Evolutionary conservation across 2,113 vertebrate genomes (phyloP), one percentile per base, ranked within the genome.

Genomic region (Myotis lucifugus): DNA sequence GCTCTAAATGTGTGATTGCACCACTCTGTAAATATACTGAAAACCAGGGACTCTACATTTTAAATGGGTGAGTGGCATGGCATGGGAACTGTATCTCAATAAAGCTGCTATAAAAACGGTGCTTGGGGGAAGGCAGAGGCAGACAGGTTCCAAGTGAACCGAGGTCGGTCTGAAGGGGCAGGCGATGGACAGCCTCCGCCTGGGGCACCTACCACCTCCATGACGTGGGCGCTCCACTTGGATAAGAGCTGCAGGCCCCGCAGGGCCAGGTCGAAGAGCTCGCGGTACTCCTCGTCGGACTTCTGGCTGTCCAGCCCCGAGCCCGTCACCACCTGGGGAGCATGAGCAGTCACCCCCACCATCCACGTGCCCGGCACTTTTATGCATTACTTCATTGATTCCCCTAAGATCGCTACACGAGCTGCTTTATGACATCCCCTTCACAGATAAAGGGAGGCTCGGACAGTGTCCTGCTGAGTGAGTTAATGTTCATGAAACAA

Each of bases 221-320:
- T 99, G 98, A 99, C 99, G 0, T 99, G 99, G 2, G 99, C 99
- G 70, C 99, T 99, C 99, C 99, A 99, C 98, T 99, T 99, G 97
- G 99, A 99, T 50, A 99, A 97, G 94, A 99, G 99, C 98, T 99
- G 99, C 93, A 99, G 98, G 10, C 99, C 99, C 64, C 99, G 97
- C 76, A 99, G 98, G 0, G 99, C 99, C 42, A 99, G 98, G 97
- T 99, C 99, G 40, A 99, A 99, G 82, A 99, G 99, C 97, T 99
- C 99, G 4, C 99, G 97, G 98, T 99, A 99, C 96, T 99, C 99
- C 96, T 99, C 99, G 37, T 99, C 99, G 0, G 99, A 99, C 96
- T 99, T 99, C 98, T 99, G 99, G 98, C 99, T 99, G 98, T 99
- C 99, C 98, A 99, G 98, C 19, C 99, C 99, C 0, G 99, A 99